Evolutionary conservation across 2,113 vertebrate genomes (phyloP).

Genomic region (Dissostichus mawsoni): DNA sequence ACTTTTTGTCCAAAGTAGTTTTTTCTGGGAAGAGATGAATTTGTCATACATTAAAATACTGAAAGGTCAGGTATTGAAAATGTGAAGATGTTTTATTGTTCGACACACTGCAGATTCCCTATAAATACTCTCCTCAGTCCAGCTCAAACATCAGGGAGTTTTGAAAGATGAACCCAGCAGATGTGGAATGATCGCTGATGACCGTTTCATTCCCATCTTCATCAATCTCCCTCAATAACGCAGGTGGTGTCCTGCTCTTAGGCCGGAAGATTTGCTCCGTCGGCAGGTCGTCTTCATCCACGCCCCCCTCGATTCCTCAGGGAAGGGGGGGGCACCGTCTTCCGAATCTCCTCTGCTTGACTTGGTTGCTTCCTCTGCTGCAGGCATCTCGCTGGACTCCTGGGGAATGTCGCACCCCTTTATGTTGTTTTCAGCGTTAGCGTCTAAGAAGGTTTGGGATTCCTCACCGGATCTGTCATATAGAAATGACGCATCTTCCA

Average conservation of each 20-base stretch:
- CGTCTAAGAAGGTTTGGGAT: background rate
- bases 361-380: background rate
- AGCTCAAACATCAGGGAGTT: slow-evolving; percentile 89
- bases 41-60: background rate
- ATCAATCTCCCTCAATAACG: slow-evolving; percentile 79
- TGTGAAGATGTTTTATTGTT: background rate
- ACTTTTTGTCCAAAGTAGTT: slow-evolving; percentile 30
- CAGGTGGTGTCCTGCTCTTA: slow-evolving; percentile 8
- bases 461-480: slow-evolving; percentile 3
- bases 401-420: background rate
- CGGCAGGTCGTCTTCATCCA: slow-evolving; percentile 52
- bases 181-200: slow-evolving; percentile 85
- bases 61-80: background rate
- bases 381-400: background rate
- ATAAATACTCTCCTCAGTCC: slow-evolving; percentile 80
- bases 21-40: slow-evolving; percentile 17
- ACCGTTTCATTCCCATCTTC: slow-evolving; percentile 81
- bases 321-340: background rate
- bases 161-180: slow-evolving; percentile 85
- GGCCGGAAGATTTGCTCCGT: background rate
- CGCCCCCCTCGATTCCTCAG: background rate
- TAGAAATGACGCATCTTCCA: slow-evolving; percentile 24
- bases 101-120: too few relatives aligned
- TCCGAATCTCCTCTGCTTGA: background rate
- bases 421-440: too few relatives aligned